Conservation (phyloP, 1,140 invertebrate genomes). For the Pentalonia nigronervosa region DNA sequence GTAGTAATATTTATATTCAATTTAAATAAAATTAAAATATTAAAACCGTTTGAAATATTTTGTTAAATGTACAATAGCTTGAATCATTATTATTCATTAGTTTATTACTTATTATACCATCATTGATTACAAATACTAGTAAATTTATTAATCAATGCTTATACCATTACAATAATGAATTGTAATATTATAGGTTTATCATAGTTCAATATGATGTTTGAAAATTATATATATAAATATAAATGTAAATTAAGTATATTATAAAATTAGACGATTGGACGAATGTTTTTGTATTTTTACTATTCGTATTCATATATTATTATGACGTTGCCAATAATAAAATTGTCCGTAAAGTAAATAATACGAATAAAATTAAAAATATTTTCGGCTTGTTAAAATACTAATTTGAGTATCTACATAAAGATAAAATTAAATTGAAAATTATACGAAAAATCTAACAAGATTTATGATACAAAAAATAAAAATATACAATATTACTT, state of each 20-base stretch:
- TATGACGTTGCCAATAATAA: not conserved
- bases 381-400: not conserved
- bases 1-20: not conserved
- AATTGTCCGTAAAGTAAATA: slow-evolving; percentile 1
- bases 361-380: not conserved
- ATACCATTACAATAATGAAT: not conserved
- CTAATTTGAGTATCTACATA: not conserved
- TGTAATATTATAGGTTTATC: not conserved
- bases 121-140: too few species aligned
- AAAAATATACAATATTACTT: not conserved
- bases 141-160: not conserved
- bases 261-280: not conserved
- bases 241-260: not conserved
- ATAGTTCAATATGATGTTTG: not conserved
- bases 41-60: not conserved
- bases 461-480: not conserved
- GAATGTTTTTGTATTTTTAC: not conserved
- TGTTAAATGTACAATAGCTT: not conserved
- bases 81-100: not conserved
- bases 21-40: not conserved
- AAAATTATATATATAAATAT: not conserved
- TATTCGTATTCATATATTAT: not conserved
- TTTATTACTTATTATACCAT: too few species aligned
- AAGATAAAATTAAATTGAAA: not conserved
- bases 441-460: not conserved